Evolutionary conservation across 2,797 vertebrate species (phyloP).

Genomic region (Brachymystax lenok): DNA sequence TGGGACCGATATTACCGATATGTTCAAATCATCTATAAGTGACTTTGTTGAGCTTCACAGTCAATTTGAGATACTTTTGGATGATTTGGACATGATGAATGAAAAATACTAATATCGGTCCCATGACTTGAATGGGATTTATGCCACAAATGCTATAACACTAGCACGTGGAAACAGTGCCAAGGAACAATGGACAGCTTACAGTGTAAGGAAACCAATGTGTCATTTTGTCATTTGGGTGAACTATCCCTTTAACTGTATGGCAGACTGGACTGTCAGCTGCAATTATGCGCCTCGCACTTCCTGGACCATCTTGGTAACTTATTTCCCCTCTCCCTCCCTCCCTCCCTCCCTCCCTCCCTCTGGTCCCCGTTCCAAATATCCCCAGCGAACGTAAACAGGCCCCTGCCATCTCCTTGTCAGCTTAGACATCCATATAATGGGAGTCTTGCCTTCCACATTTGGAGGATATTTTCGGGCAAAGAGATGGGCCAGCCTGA

Average conservation of each 20-base stretch:
- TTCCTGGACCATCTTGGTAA: constrained; percentile 73
- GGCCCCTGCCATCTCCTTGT: constrained; percentile 58
- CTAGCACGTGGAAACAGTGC: no score
- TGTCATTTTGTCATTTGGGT: no score
- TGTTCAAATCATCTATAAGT: no score
- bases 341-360: constrained; percentile 52
- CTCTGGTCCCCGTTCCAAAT: constrained; percentile 56
- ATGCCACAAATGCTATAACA: no score
- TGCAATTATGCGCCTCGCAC: constrained; percentile 89
- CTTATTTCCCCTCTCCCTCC: constrained; percentile 57
- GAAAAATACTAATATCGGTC: no score
- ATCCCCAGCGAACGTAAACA: constrained; percentile 70
- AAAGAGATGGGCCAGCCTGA: constrained; percentile 36
- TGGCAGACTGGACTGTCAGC: constrained; percentile 88
- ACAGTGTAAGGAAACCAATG: no score
- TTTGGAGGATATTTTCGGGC: constrained; percentile 65
- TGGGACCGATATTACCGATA: no score
- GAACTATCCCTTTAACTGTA: constrained; percentile 76
- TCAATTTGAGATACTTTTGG: no score
- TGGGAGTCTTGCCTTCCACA: constrained; percentile 66
- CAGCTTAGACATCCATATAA: constrained; percentile 71
- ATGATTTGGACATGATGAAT: no score
- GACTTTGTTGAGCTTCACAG: no score
- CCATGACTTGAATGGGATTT: no score
- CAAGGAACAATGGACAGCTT: no score